Conservation (phyloP, 1,140 invertebrate species). For the Lucilia cuprina region DNA sequence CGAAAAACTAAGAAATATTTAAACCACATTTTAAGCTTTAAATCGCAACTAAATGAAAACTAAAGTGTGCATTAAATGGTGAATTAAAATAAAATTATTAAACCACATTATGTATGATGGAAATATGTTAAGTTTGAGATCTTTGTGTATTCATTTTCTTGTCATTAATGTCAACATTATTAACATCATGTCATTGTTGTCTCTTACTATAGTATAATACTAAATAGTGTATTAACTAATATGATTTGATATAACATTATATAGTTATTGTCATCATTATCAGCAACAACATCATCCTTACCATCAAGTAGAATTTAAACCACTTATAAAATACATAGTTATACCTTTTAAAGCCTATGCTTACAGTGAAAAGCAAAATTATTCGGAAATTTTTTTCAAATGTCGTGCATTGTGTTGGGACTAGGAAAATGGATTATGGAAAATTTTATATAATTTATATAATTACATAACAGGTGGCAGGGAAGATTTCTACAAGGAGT, state of each 20-base stretch:
- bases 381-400: background rate
- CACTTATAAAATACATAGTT: background rate
- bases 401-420: too few relatives aligned
- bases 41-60: background rate
- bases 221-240: background rate
- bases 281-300: background rate
- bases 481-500: too few relatives aligned
- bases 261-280: background rate
- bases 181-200: background rate
- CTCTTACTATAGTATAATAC: background rate
- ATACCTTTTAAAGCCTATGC: background rate
- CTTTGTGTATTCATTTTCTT: background rate
- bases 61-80: background rate
- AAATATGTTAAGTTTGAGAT: background rate
- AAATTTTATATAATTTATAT: too few relatives aligned
- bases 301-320: background rate
- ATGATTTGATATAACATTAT: slow-evolving; percentile 6
- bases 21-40: background rate
- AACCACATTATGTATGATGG: background rate
- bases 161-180: background rate
- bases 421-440: too few relatives aligned
- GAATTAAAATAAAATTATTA: background rate
- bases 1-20: background rate
- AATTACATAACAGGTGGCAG: too few relatives aligned
- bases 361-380: background rate